Evolutionary conservation across 2,113 vertebrate species (phyloP).

Genomic region (Aix galericulata): DNA sequence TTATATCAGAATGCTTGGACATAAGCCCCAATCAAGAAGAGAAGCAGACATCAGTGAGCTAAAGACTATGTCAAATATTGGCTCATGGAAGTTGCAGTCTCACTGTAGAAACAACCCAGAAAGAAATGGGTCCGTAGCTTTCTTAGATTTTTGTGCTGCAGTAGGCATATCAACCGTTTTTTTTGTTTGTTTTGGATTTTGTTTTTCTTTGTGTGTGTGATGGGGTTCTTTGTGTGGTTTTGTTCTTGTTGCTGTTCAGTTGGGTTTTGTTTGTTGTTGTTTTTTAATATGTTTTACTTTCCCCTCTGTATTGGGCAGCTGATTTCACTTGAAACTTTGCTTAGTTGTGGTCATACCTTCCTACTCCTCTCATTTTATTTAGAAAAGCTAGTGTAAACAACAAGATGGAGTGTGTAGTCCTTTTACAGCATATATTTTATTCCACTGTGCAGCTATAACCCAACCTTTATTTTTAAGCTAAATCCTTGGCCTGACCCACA

Average conservation of each 20-base stretch:
- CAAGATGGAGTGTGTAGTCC: background rate
- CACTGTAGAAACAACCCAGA: background rate
- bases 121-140: background rate
- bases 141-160: background rate
- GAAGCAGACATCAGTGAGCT: background rate
- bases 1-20: background rate
- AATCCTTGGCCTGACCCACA: background rate
- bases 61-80: background rate
- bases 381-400: background rate
- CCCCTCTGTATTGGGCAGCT: background rate
- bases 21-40: background rate
- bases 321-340: background rate
- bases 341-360: background rate
- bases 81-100: background rate
- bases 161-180: background rate
- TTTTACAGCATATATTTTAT: background rate
- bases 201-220: too few relatives aligned
- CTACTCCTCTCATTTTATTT: background rate
- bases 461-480: background rate
- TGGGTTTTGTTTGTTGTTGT: background rate
- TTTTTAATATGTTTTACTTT: background rate
- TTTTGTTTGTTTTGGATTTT: background rate
- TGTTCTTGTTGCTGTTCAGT: background rate
- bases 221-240: background rate
- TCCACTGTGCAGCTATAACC: background rate